Conservation (phyloP, 2,113 vertebrate species). For the Tenrec ecaudatus region DNA sequence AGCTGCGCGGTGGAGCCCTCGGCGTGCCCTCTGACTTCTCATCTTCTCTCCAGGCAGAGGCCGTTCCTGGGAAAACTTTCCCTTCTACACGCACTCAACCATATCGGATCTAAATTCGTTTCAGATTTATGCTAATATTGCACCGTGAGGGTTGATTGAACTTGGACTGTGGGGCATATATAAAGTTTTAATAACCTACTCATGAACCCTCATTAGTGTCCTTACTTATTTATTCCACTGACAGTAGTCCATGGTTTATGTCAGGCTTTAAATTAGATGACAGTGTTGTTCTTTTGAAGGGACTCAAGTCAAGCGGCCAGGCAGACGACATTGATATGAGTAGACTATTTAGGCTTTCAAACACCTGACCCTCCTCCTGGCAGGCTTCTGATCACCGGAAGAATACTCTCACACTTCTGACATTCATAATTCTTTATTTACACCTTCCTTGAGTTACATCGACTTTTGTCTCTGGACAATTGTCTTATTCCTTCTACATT, state of each 20-base stretch:
- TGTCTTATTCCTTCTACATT: neutral
- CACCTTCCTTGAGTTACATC: neutral
- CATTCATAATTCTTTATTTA: neutral
- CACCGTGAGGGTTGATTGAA: slow-evolving; percentile 9
- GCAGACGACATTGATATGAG: neutral
- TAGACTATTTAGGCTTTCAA: neutral
- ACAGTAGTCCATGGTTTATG: neutral
- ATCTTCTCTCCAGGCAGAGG: neutral
- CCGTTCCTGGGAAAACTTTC: slow-evolving; percentile 6
- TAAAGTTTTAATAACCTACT: slow-evolving; percentile 58
- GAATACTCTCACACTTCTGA: neutral
- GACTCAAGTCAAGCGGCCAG: neutral
- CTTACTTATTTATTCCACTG: neutral
- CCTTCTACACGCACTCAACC: neutral
- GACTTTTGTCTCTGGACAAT: neutral
- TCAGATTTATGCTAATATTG: slow-evolving; percentile 58
- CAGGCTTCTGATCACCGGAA: neutral
- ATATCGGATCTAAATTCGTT: slow-evolving; percentile 25
- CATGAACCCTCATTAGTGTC: slow-evolving; percentile 43
- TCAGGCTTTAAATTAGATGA: neutral
- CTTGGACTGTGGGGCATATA: slow-evolving; percentile 37
- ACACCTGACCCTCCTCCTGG: neutral
- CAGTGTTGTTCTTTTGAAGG: neutral
- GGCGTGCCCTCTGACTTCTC: neutral
- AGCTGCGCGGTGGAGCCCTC: neutral